Base-by-base conservation (phyloP, 1,140 invertebrate species). In the Tetramorium simillimum region DNA sequence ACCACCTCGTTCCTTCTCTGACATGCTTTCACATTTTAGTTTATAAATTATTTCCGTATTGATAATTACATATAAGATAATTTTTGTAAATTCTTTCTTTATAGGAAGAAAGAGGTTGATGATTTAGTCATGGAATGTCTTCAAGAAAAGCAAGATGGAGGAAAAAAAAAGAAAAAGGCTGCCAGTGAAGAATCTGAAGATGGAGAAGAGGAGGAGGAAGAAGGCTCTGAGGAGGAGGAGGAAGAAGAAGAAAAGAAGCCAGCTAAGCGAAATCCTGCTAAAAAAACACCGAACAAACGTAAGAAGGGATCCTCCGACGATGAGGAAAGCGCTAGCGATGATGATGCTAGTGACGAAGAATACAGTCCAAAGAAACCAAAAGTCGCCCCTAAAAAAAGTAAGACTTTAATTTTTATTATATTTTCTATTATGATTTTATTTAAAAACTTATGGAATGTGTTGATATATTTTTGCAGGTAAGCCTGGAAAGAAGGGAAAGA, bases 71-170 rank as follows among this genome's bases (percentile, higher is more conserved):
- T 62, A n/a, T n/a, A 69, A 21, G 14, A 46, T 56, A 37, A 75
- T 21, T 40, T 24, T 14, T 1, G n/a, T 24, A 40, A 67, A 65
- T 28, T 62, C 63, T 87, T 60, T 69, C 4, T 75, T 70, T 95
- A 93, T 69, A 97, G 97, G 91, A 98, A 98, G 95, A 98, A 98
- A 93, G 96, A 98, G 93, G 97, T 98, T 40, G 98, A 98, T 91
- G 96, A 97, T 88, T 95, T 98, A 56, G 97, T 98, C 0, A 98
- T 98, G 97, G 97, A 97, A 85, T 96, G 96, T 89, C 95, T 97
- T 58, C 96, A 97, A 92, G 96, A 96, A 58, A 97, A 96, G 88
- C 95, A 96, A 87, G 96, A 96, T 33, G 92, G 94, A 75, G 95
- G 95, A 62, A 95, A 95, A 78, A 95, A 95, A 73, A 95, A 94